Base-by-base conservation (phyloP, 2,797 vertebrate genomes). In the Knipowitschia caucasica region DNA sequence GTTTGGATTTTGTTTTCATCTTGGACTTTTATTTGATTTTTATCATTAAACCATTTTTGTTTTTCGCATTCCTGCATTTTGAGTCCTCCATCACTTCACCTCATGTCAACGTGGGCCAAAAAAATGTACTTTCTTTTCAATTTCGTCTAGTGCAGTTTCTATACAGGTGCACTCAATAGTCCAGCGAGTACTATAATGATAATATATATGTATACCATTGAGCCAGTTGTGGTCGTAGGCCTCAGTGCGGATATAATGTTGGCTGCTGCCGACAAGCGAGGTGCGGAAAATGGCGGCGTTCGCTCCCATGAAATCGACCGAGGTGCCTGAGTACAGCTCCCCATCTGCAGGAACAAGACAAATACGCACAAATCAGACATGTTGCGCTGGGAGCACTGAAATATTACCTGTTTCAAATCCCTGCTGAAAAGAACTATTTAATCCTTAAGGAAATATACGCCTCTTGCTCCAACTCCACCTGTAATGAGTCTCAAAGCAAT, bases 241-340 rank as follows among this genome's bases (percentile, higher is more conserved):
- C 63, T 95, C 92, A 0, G 93, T 93, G 2, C 93, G 88, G 54
- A 94, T 90, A 81, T 93, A 92, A 62, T 89, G 88, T 35, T 90
- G 90, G 20, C 63, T 78, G 75, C 56, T 62, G 40, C 80, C 82
- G 45, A 85, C 78, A 0, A 92, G 56, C 7, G 83, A 80, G 0
- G 90, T 90, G 1, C 93, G 86, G 78, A 93, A 92, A 69, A 95
- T 89, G 0, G 87, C 93, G 0, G 92, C 89, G 0, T 92, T 93
- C 44, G 86, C 90, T 11, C 93, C 93, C 92, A 94, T 93, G 64
- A 94, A 94, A 64, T 95, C 93, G 0, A 93, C 91, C 0, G 93
- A 92, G 1, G 91, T 93, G 1, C 93, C 93, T 0, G 92, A 88
- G 2, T 93, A 95, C 3, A 95, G 83, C 15, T 92, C 90, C 4